These are phyloP conservation scores for Plebejus argus DNA, from an alignment of 2,888 invertebrate species.

Conservation along the genomic window DNA sequence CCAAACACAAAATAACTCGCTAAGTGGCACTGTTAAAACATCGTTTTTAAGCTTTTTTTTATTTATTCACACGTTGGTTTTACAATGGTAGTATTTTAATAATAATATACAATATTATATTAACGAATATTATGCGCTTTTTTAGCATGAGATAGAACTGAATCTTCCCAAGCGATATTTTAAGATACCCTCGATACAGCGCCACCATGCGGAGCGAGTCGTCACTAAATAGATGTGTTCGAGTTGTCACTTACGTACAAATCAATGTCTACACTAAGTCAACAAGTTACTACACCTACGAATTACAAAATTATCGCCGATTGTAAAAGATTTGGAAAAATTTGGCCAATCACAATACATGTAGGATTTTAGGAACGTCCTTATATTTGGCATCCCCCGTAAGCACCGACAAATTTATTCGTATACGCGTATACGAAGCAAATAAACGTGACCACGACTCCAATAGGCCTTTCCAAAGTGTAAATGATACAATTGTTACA, in stretches of 20 bases:
- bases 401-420: conserved; percentile 35
- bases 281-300: conserved; percentile 51
- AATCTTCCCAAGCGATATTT: neutral
- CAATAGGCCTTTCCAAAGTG: neutral
- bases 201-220: conserved; percentile 43
- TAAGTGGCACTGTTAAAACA: conserved; percentile 31
- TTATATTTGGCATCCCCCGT: conserved; percentile 42
- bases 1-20: conserved; percentile 34
- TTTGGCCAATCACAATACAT: conserved; percentile 35
- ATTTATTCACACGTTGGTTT: neutral
- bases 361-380: conserved; percentile 31
- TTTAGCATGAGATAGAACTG: neutral
- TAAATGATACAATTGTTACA: neutral
- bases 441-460: neutral
- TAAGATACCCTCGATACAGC: neutral
- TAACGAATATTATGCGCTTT: neutral
- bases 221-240: conserved; percentile 57
- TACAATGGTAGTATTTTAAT: neutral
- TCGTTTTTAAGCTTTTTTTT: neutral
- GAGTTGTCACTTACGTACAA: conserved; percentile 46
- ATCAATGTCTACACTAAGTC: conserved; percentile 50
- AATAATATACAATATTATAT: too few species aligned
- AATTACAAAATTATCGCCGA: conserved; percentile 8
- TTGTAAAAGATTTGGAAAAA: conserved; percentile 33
- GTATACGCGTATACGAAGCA: conserved; percentile 4